Evolutionary conservation across 2,113 vertebrate genomes (phyloP).

Genomic region (Oncorhynchus clarkii): DNA sequence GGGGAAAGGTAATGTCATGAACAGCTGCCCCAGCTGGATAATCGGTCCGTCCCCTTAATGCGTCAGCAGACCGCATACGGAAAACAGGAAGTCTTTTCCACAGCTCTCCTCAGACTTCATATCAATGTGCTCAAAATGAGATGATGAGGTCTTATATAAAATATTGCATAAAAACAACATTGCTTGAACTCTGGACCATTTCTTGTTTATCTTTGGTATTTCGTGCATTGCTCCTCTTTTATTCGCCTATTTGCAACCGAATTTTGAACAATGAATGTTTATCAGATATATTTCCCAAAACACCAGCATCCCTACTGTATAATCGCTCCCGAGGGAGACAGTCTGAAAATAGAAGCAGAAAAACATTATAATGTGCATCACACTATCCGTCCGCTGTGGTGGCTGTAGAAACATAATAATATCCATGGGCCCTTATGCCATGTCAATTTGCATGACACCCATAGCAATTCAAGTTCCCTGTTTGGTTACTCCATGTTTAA

Average conservation of each 20-base stretch:
- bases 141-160: background rate
- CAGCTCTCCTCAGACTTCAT: slow-evolving; percentile 24
- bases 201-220: background rate
- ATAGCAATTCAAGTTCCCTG: too few species aligned
- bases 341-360: too few species aligned
- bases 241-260: background rate
- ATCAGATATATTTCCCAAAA: background rate
- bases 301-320: background rate
- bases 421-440: too few species aligned
- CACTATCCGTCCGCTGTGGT: too few species aligned
- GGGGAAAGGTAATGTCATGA: slow-evolving; percentile 56
- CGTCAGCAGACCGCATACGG: slow-evolving; percentile 41
- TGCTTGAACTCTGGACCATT: background rate
- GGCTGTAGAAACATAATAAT: too few species aligned
- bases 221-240: background rate
- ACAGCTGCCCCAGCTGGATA: slow-evolving; percentile 69
- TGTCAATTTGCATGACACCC: too few species aligned
- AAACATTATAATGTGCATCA: too few species aligned
- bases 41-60: slow-evolving; percentile 44
- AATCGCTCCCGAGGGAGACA: too few species aligned
- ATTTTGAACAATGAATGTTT: background rate
- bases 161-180: background rate
- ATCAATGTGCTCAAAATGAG: background rate
- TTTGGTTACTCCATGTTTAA: too few species aligned
- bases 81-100: slow-evolving; percentile 53